These are phyloP conservation scores for Xestobium rufovillosum DNA, from an alignment of 2,888 invertebrate genomes.

Conservation along the genomic window DNA sequence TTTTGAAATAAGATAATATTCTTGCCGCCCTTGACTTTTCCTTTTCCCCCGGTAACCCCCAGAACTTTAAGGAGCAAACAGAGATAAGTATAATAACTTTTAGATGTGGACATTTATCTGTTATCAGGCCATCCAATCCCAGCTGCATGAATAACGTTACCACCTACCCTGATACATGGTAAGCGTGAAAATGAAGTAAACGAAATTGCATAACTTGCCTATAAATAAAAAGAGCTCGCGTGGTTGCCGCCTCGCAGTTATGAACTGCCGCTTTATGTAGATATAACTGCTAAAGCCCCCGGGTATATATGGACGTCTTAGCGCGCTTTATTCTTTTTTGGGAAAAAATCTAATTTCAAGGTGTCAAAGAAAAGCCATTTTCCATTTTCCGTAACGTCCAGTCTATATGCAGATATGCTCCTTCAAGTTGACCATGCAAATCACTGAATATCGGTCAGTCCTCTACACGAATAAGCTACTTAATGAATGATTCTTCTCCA, in stretches of 20 bases:
- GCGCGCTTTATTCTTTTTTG: constrained; percentile 40
- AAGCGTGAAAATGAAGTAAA: too few relatives aligned
- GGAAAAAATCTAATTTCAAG: constrained; percentile 47
- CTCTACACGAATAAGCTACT: too few relatives aligned
- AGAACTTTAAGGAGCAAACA: too few relatives aligned
- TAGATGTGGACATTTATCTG: neutral
- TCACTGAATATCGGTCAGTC: constrained; percentile 34
- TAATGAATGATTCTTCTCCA: too few relatives aligned
- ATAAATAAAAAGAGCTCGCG: neutral
- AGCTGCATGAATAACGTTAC: neutral
- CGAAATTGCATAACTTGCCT: too few relatives aligned
- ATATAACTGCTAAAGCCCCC: constrained; percentile 38
- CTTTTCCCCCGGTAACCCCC: too few relatives aligned
- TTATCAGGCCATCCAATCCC: constrained; percentile 2
- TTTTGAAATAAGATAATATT: too few relatives aligned
- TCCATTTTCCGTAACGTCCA: constrained; percentile 41
- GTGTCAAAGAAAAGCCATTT: constrained; percentile 48
- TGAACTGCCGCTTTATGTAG: constrained; percentile 35
- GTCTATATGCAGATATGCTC: constrained; percentile 40
- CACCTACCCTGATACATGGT: constrained; percentile 1
- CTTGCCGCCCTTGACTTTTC: too few relatives aligned
- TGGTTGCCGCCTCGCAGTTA: constrained; percentile 25
- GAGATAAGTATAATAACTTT: constrained; percentile 1
- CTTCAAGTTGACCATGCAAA: constrained; percentile 35
- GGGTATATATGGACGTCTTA: constrained; percentile 39